Evolutionary conservation across 2,797 vertebrate genomes (phyloP), one percentile per base, ranked within the genome.

Genomic region (Tympanoctomys barrerae): DNA sequence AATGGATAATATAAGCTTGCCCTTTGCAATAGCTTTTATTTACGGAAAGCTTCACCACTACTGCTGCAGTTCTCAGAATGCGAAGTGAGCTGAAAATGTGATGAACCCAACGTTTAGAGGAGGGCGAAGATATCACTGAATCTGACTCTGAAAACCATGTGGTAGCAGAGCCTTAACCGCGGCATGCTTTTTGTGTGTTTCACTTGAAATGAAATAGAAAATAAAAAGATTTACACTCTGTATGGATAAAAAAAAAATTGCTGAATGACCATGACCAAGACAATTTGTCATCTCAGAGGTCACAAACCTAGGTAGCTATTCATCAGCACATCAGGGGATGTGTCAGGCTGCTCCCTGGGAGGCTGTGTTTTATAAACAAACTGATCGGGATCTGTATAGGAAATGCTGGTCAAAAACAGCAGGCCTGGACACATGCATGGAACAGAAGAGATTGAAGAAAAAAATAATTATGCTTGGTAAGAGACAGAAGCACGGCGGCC

Each of bases 281-380:
- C 95, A 97, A 98, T 94, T 96, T 96, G 97, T 98, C 98, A 96
- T 97, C 85, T 97, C 86, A 68, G 85, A 98, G 97, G 98, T 98
- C 98, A 99, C 99, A 98, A 98, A 99, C 99, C 99, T 98, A 99
- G 98, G 98, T 99, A 99, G 98, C 99, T 99, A 99, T 99, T 99
- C 96, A 97, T 98, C 97, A 98, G 98, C 97, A 99, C 97, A 98
- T 98, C 98, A 85, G 98, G 95, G 89, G 96, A 79, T 78, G 96
- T 98, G 97, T 98, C 96, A 97, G 97, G 96, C 97, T 95, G 98
- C 94, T 97, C 97, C 97, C 96, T 96, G 86, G 98, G 98, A 97
- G 99, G 98, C 97, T 98, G 97, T 28, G 99, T 99, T 98, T 99
- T 99, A 98, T 99, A 99, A 90, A 99, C 98, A 99, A 99, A 99